Percentiles rank a stretch among this genome's conserved stretches.
Evolutionary conservation across 1,140 invertebrate species (phyloP).

Genomic region (Lordiphosa clarofinis): DNA sequence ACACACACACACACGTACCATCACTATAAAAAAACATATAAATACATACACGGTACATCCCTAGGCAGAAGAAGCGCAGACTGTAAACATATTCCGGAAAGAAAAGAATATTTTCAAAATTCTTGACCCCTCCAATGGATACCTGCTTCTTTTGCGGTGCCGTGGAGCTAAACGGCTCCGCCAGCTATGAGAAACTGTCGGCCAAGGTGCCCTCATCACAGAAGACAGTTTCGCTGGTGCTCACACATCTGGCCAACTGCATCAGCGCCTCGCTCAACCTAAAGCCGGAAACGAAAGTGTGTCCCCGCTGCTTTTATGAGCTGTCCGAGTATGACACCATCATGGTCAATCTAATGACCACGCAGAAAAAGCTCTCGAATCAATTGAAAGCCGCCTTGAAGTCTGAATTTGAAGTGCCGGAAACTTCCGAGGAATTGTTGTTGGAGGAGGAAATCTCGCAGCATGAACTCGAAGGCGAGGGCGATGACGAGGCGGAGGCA

Average conservation of each 20-base stretch:
- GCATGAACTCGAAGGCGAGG: constrained; percentile 8
- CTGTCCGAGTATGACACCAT: constrained; percentile 64
- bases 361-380: constrained; percentile 58
- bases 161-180: constrained; percentile 41
- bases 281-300: constrained; percentile 38
- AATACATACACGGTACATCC: constrained; percentile 20
- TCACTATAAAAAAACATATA: constrained; percentile 28
- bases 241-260: constrained; percentile 65
- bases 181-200: constrained; percentile 38
- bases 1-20: constrained; percentile 19
- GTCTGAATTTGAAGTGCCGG: constrained; percentile 38
- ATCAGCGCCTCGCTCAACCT: constrained; percentile 55
- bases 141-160: constrained; percentile 63
- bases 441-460: constrained; percentile 24
- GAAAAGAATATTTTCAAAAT: background rate
- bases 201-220: constrained; percentile 65
- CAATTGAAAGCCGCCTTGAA: constrained; percentile 51
- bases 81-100: constrained; percentile 21
- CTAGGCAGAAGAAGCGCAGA: constrained; percentile 28
- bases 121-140: constrained; percentile 36
- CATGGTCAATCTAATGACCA: constrained; percentile 69
- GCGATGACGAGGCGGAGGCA: constrained; percentile 54
- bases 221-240: constrained; percentile 56
- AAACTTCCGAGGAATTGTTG: constrained; percentile 29
- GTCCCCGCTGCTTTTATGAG: constrained; percentile 58